Conservation (phyloP, 2,113 vertebrate genomes). For the Vombatus ursinus region DNA sequence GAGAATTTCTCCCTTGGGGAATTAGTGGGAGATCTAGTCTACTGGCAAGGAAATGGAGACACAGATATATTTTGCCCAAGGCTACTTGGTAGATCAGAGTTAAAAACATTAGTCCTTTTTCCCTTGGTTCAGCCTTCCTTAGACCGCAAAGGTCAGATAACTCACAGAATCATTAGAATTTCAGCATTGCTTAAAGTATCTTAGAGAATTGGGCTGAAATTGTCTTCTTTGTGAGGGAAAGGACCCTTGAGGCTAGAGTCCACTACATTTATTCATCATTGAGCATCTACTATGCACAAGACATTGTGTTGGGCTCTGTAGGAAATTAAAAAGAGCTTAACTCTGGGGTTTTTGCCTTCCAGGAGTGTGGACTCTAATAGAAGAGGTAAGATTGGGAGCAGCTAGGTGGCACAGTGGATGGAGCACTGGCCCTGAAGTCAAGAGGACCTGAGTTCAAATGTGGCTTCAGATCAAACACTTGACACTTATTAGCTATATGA, state of each 20-base stretch:
- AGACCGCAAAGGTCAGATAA: neutral
- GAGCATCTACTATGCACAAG: neutral
- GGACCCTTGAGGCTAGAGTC: neutral
- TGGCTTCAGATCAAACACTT: too few species aligned
- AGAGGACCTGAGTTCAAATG: too few species aligned
- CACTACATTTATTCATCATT: conserved; percentile 4
- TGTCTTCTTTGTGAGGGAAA: neutral
- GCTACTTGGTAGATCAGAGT: neutral
- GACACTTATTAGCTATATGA: too few species aligned
- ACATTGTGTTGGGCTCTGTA: neutral
- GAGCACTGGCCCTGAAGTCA: too few species aligned
- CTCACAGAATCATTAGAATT: neutral
- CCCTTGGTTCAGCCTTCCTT: neutral
- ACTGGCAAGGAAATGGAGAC: conserved; percentile 28
- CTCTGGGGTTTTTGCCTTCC: neutral
- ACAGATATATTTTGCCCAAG: neutral
- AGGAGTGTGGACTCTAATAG: neutral
- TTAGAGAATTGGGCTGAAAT: neutral
- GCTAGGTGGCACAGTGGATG: too few species aligned
- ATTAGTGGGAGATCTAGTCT: neutral
- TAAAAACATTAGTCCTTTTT: neutral
- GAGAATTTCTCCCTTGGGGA: conserved; percentile 7
- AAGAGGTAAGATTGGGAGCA: neutral
- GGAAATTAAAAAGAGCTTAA: neutral
- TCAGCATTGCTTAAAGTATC: neutral